Evolutionary conservation across 2,888 invertebrate species (phyloP), one percentile per base, ranked within the genome.

Genomic region (Belgica antarctica): DNA sequence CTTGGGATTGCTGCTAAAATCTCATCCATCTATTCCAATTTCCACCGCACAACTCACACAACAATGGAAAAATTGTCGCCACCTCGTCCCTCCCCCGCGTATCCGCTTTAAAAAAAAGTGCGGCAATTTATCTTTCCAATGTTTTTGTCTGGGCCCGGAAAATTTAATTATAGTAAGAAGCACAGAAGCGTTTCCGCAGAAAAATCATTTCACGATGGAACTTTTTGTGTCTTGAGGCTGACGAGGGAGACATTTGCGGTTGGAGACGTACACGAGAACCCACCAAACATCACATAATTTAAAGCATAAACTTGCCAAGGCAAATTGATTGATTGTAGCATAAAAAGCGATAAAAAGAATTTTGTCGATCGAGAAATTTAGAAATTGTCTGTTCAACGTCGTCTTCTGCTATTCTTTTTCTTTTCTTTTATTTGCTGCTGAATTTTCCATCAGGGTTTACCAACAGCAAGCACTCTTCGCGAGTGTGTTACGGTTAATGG

Each of bases 241-340:
- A 41, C 12, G 41, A 41, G 41, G 10, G 2, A 41, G 41, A 12
- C 12, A 41, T n/a, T 34, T 34, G 34, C 34, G 34, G 12, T 8
- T 41, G 3, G 41, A 41, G 15, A 41, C 17, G 12, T 10, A 52
- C n/a, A n/a, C n/a, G n/a, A n/a, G n/a, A n/a, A n/a, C 22, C 17
- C 52, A 52, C 52, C 52, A 52, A 52, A 59, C 27, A 27, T 24
- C 59, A 59, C 25, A 25, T 59, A 24, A 59, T 59, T 59, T 59
- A 59, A 62, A 62, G 31, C 31, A 62, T 34, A 34, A 34, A 62
- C 17, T 22, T 62, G 17, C 34, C 17, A 27, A 34, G 31, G 62
- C 62, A 22, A 62, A 62, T 62, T 62, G 62, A 62, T 62, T 62
- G 62, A 62, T 62, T 62, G 62, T 34, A 34, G 15, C 5, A 1